phyloP scores from a whole-genome alignment of 2,888 invertebrate species.

The Liopterus haemorrhoidalis region DNA sequence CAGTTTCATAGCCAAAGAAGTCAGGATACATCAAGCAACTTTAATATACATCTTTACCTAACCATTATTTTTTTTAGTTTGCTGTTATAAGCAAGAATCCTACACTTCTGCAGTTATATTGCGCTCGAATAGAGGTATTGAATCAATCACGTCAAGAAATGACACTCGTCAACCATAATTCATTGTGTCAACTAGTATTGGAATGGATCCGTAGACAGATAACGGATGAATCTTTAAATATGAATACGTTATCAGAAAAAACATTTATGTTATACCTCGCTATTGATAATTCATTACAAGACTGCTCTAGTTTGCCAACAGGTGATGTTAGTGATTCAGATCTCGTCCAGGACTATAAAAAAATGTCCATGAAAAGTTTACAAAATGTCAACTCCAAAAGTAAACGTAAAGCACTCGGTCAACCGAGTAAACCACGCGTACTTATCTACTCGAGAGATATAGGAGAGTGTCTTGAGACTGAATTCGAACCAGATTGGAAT shows the following conservation, averaged over 20 bases:
- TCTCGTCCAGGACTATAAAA: slow-evolving; percentile 71
- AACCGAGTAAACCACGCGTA: slow-evolving; percentile 58
- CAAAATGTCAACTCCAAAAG: slow-evolving; percentile 39
- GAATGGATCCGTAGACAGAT: slow-evolving; percentile 55
- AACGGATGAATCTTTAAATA: slow-evolving; percentile 41
- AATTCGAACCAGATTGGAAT: slow-evolving; percentile 57
- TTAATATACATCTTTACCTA: neutral
- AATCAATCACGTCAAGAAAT: slow-evolving; percentile 67
- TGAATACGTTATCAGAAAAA: slow-evolving; percentile 53
- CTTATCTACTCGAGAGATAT: slow-evolving; percentile 55
- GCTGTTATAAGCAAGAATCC: slow-evolving; percentile 58
- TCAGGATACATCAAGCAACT: slow-evolving; percentile 42
- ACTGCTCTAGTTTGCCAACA: slow-evolving; percentile 68
- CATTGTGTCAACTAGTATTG: slow-evolving; percentile 57
- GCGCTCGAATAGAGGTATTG: slow-evolving; percentile 67
- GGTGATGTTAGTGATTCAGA: slow-evolving; percentile 64
- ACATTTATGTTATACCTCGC: slow-evolving; percentile 71
- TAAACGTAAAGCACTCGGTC: slow-evolving; percentile 49
- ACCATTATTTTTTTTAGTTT: slow-evolving; percentile 49
- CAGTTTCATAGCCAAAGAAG: slow-evolving; percentile 62
- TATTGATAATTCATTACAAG: slow-evolving; percentile 67
- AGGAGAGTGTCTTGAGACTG: slow-evolving; percentile 47
- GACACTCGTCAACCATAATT: slow-evolving; percentile 52
- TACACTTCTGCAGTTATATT: slow-evolving; percentile 59
- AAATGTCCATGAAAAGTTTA: slow-evolving; percentile 42